Evolutionary conservation across 2,113 vertebrate genomes (phyloP), one percentile per base, ranked within the genome.

Genomic region (Pluvialis apricaria): DNA sequence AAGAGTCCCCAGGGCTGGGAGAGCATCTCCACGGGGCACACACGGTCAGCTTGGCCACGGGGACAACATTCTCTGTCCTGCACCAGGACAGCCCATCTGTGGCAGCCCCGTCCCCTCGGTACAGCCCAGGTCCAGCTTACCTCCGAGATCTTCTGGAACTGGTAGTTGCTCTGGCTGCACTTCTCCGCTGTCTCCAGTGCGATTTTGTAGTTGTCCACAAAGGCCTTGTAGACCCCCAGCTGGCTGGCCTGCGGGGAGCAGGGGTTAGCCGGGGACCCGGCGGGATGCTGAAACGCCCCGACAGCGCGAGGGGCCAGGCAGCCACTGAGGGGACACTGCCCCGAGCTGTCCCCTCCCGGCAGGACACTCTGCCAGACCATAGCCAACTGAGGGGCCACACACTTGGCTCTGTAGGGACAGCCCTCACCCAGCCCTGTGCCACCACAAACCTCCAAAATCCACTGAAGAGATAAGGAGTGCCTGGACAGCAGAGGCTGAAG

Each of bases 61-160:
- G 55, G 20, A 34, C 15, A 13, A 17, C 2, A 5, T 13, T 75
- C n/a, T 7, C 44, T 65, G 21, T 18, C 68, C 72, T 47, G 19
- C 24, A 45, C 5, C 0, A 4, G 44, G n/a, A 68, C 54, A 86
- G 15, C 45, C 11, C 0, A 0, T 26, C 25, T 34, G 3, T 13
- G 31, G 51, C 20, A 52, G 60, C 54, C n/a, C n/a, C 15, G 12
- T 18, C 51, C 62, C 61, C 51, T 22, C 4, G 13, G 69, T 66
- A 83, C 44, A 40, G 69, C 44, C 32, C 54, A 9, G 1, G 11
- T n/a, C 54, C 79, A 34, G 44, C 98, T 97, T 76, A 99, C 99
- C 99, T 99, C 99, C 0, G 99, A 99, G 97, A 99, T 99, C 97
- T 99, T 99, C 98, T 99, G 99, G 97, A 99, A 99, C 94, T 99